Conservation (phyloP, 2,113 vertebrate species). For the Daboia siamensis region DNA sequence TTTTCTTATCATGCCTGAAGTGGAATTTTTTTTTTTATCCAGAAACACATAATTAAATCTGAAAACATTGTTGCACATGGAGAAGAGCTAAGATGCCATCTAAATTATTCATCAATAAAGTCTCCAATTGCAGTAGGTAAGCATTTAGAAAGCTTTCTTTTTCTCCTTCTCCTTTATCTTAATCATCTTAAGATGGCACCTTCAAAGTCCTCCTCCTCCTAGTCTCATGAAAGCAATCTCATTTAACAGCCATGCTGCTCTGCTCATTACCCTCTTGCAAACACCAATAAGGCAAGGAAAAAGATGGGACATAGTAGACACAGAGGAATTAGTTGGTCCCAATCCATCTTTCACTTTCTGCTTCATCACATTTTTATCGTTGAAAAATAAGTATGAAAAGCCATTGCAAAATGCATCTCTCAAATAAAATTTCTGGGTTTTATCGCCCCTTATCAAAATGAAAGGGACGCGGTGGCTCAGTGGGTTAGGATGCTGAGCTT, state of each 20-base stretch:
- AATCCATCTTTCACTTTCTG: constrained; percentile 55
- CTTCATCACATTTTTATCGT: constrained; percentile 60
- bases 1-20: constrained; percentile 49
- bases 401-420: constrained; percentile 44
- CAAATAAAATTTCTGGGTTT: constrained; percentile 48
- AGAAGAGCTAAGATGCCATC: constrained; percentile 58
- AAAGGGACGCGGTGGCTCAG: too few species aligned
- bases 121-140: constrained; percentile 52
- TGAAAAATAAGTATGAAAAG: constrained; percentile 55
- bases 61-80: constrained; percentile 65
- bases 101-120: constrained; percentile 74
- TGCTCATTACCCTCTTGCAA: constrained; percentile 66
- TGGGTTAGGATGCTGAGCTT: too few species aligned
- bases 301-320: constrained; percentile 49
- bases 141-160: constrained; percentile 52
- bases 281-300: constrained; percentile 52
- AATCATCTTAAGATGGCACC: constrained; percentile 66
- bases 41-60: constrained; percentile 72
- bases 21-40: constrained; percentile 55
- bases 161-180: neutral
- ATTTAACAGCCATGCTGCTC: constrained; percentile 66
- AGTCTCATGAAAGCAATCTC: constrained; percentile 65
- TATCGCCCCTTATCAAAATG: constrained; percentile 38
- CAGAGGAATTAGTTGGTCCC: constrained; percentile 54
- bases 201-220: constrained; percentile 57